Conservation (phyloP, 2,888 invertebrate species). For the Tholera decimalis region DNA sequence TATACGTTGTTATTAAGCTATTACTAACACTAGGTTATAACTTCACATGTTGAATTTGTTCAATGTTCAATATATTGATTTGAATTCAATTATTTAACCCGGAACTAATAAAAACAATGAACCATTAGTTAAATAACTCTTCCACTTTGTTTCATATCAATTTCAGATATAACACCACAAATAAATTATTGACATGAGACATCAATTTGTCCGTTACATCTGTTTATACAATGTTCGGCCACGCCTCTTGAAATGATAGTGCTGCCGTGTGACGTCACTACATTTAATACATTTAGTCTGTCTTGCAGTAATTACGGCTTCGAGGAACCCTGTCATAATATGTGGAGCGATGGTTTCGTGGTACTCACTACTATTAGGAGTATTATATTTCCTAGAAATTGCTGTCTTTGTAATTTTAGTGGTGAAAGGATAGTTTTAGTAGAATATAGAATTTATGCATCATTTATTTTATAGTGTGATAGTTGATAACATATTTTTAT, state of each 20-base stretch:
- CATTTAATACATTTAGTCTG: constrained; percentile 29
- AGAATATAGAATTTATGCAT: not conserved
- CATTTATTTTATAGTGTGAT: not conserved
- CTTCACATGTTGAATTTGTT: no score
- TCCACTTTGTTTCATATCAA: not conserved
- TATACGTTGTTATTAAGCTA: no score
- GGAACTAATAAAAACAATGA: no score
- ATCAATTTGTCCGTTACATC: constrained; percentile 30
- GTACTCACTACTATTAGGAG: constrained; percentile 3
- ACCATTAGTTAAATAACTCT: not conserved
- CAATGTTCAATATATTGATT: no score
- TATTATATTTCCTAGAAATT: constrained; percentile 24
- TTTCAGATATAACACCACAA: not conserved
- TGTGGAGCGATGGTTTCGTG: not conserved
- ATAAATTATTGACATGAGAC: constrained; percentile 45
- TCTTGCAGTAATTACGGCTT: constrained; percentile 35
- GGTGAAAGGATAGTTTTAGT: not conserved
- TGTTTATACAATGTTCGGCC: constrained; percentile 39
- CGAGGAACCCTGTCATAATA: constrained; percentile 36
- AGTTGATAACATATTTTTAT: not conserved
- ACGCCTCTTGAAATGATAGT: constrained; percentile 54
- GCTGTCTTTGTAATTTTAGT: constrained; percentile 12
- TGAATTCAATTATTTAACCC: no score
- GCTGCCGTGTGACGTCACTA: constrained; percentile 16
- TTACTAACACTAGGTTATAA: no score